Evolutionary conservation across 1,140 invertebrate species (phyloP).

Genomic region (Trichogramma pretiosum): DNA sequence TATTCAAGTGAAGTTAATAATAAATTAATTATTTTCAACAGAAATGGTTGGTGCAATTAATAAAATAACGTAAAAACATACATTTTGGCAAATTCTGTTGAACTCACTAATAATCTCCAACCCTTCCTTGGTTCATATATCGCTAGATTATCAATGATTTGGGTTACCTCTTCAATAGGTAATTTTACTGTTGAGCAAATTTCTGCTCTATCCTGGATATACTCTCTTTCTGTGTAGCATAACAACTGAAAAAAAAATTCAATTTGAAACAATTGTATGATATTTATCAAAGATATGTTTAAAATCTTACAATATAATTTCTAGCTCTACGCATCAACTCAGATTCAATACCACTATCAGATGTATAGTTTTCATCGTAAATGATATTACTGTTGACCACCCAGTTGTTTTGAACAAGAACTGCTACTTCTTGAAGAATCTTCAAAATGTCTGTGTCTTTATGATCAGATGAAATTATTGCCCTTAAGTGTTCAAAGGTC

Average conservation of each 20-base stretch:
- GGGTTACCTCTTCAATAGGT: slow-evolving; percentile 69
- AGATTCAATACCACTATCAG: slow-evolving; percentile 61
- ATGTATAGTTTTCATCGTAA: slow-evolving; percentile 64
- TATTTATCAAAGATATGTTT: too few species aligned
- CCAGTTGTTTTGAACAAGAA: slow-evolving; percentile 82
- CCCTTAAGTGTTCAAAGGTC: slow-evolving; percentile 59
- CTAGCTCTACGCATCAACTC: slow-evolving; percentile 70
- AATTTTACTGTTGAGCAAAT: slow-evolving; percentile 67
- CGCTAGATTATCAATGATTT: slow-evolving; percentile 70
- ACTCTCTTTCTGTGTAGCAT: slow-evolving; percentile 68
- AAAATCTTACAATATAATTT: slow-evolving; percentile 82
- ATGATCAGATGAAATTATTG: slow-evolving; percentile 47
- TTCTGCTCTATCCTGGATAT: slow-evolving; percentile 63
- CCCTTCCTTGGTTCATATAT: slow-evolving; percentile 57
- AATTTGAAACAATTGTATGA: too few species aligned
- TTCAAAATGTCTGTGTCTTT: slow-evolving; percentile 42
- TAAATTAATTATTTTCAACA: too few species aligned
- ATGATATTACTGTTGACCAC: slow-evolving; percentile 76
- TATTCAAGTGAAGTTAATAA: too few species aligned
- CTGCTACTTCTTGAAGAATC: slow-evolving; percentile 60
- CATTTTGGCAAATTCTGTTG: slow-evolving; percentile 60
- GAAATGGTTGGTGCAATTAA: too few species aligned
- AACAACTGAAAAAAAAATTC: slow-evolving; percentile 55
- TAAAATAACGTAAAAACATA: slow-evolving; percentile 20
- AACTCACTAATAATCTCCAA: slow-evolving; percentile 69